Evolutionary conservation across 30 jellyfish, hydroid and myxozoan genomes (phyloP).

Genomic region (Morbakka virulenta): DNA sequence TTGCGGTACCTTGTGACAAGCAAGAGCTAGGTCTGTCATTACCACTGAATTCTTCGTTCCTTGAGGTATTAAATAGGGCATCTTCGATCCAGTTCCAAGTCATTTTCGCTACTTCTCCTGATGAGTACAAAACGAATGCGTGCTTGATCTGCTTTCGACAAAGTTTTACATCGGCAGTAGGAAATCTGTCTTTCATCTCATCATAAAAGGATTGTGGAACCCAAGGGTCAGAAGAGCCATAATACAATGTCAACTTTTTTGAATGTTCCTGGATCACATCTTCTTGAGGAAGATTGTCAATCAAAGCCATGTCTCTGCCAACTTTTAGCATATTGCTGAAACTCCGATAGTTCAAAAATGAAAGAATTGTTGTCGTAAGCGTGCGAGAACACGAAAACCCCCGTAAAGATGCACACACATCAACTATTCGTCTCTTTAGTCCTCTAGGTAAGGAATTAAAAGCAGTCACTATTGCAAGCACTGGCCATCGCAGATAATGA

Average conservation of each 20-base stretch:
- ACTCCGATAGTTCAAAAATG: conserved; percentile 40
- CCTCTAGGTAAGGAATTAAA: conserved; percentile 11
- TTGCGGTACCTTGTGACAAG: too few relatives aligned
- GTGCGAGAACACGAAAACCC: conserved; percentile 19
- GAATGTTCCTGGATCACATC: conserved; percentile 9
- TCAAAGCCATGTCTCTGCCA: conserved; percentile 41
- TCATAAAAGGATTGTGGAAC: conserved; percentile 47
- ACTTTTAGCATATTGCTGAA: conserved; percentile 54
- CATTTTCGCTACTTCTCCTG: conserved; percentile 13
- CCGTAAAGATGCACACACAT: neutral
- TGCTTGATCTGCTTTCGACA: conserved; percentile 32
- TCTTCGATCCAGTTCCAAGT: conserved; percentile 32
- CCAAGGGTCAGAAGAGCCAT: conserved; percentile 64
- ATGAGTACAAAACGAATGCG: conserved; percentile 48
- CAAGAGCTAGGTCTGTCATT: too few relatives aligned
- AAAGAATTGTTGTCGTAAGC: conserved; percentile 13
- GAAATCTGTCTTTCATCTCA: conserved; percentile 55
- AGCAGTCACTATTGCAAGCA: conserved; percentile 15
- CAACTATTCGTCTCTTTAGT: conserved; percentile 4
- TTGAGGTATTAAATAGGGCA: too few relatives aligned
- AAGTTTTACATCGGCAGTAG: conserved; percentile 30
- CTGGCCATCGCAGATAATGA: conserved; percentile 15
- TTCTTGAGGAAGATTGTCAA: conserved; percentile 13
- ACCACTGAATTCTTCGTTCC: too few relatives aligned
- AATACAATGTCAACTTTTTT: conserved; percentile 47